These are phyloP conservation scores for Rhynchomys soricoides DNA, from an alignment of 2,113 vertebrate genomes.

Conservation along the genomic window DNA sequence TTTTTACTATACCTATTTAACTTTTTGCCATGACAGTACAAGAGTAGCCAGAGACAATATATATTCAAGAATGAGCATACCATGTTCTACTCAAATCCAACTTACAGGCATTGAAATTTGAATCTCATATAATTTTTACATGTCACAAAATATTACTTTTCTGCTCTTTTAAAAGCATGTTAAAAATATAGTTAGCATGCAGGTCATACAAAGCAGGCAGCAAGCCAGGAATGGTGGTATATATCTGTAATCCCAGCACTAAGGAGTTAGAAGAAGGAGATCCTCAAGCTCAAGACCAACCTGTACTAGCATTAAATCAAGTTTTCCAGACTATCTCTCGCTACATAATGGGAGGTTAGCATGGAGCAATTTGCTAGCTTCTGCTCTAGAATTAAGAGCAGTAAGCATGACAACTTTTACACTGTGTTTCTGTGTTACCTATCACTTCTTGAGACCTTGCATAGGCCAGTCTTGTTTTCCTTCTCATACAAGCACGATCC, in stretches of 20 bases:
- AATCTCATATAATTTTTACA: slow-evolving; percentile 33
- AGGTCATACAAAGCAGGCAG: not conserved
- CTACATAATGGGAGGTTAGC: not conserved
- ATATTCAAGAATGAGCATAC: slow-evolving; percentile 17
- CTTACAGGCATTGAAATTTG: not conserved
- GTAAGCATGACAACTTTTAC: not conserved
- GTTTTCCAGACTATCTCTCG: not conserved
- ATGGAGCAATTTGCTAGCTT: not conserved
- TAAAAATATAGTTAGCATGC: slow-evolving; percentile 14
- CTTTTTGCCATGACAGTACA: slow-evolving; percentile 15
- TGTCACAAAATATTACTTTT: slow-evolving; percentile 29
- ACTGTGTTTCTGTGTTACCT: not conserved
- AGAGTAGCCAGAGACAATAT: not conserved
- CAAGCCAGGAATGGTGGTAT: not conserved
- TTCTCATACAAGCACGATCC: not conserved
- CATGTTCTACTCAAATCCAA: not conserved
- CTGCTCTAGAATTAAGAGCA: not conserved
- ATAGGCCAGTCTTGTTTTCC: not conserved
- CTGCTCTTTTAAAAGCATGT: not conserved
- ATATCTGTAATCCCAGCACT: not conserved
- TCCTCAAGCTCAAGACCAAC: not conserved
- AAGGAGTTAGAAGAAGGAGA: not conserved
- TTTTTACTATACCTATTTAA: slow-evolving; percentile 22
- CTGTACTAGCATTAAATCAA: not conserved
- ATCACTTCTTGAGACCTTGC: not conserved